Evolutionary conservation across 2,797 vertebrate species (phyloP), one percentile per base, ranked within the genome.

Genomic region (Jordanella pulchra): DNA sequence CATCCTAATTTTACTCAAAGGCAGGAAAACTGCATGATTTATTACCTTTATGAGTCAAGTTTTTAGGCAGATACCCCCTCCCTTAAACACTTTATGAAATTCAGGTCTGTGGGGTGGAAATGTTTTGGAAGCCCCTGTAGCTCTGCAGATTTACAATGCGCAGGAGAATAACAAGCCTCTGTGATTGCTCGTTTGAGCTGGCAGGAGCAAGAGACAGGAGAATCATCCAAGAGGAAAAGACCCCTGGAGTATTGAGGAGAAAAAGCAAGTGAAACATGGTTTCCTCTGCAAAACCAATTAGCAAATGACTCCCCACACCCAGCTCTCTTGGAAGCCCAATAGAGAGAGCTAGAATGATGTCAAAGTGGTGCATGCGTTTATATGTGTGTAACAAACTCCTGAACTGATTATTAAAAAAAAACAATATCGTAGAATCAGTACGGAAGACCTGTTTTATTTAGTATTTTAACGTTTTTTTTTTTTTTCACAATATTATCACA

Each of bases 271-370:
- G 70, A 90, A 69, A 89, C 84, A 89, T 56, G 23, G 84, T 90
- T 92, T 89, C 84, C 87, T 86, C 87, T 86, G 87, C 90, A 92
- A 92, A 91, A 91, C 89, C 92, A 93, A 93, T 93, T 93, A 93
- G 92, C 86, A 91, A 93, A 93, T 92, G 90, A 92, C 87, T 93
- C 88, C 85, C 84, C 51, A 74, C 91, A 83, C 90, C 83, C 84
- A 72, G 77, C 84, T 77, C 84, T 77, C 80, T 86, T 85, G 85
- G 86, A 90, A 80, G 80, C 80, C 67, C 80, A 88, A 87, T 73
- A 85, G 80, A 86, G 84, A 84, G 84, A 86, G 87, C 54, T 68
- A n/a, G 78, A 84, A 69, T 78, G 80, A 82, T 76, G 79, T 77
- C 81, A 80, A 83, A 78, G 68, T 85, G 88, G 78, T 75, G 85